Conservation (phyloP, 2,797 vertebrate genomes). For the Brachymystax lenok region DNA sequence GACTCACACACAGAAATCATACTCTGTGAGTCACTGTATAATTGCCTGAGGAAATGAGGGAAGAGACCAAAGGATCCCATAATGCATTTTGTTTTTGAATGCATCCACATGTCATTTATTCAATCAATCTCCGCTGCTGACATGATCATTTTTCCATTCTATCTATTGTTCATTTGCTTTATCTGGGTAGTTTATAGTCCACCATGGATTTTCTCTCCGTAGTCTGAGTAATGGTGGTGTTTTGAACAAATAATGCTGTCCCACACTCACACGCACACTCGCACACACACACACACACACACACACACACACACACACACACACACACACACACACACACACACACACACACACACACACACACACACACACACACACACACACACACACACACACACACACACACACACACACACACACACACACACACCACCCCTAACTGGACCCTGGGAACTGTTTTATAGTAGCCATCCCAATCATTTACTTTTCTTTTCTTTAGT, state of each 20-base stretch:
- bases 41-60: slow-evolving; percentile 51
- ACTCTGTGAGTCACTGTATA: slow-evolving; percentile 38
- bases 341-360: too few relatives aligned
- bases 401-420: too few relatives aligned
- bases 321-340: too few relatives aligned
- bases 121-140: neutral
- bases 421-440: neutral
- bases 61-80: slow-evolving; percentile 36
- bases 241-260: too few relatives aligned
- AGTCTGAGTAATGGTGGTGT: too few relatives aligned
- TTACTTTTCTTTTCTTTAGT: neutral
- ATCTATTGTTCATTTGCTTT: neutral
- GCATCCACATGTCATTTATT: neutral
- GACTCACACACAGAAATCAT: slow-evolving; percentile 18
- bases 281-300: too few relatives aligned
- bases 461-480: neutral
- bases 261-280: too few relatives aligned
- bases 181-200: neutral
- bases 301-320: too few relatives aligned
- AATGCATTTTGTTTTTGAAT: slow-evolving; percentile 24
- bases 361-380: too few relatives aligned
- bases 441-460: neutral
- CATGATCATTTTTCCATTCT: neutral
- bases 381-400: too few relatives aligned
- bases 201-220: too few relatives aligned